Conservation (phyloP, 2,113 vertebrate genomes). For the Litocranius walleri region DNA sequence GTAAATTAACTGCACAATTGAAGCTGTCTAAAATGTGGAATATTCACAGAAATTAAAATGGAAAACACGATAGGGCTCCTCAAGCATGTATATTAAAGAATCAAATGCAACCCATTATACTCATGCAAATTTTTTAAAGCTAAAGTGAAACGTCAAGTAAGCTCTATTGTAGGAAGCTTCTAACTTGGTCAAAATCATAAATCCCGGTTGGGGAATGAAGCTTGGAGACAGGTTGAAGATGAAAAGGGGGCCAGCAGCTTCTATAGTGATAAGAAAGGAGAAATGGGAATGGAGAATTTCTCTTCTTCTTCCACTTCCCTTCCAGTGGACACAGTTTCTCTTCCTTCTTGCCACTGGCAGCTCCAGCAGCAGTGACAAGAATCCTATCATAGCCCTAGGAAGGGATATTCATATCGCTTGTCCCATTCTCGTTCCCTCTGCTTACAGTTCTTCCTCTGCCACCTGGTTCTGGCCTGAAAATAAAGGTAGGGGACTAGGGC, state of each 20-base stretch:
- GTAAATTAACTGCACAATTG: not conserved
- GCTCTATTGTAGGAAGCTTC: not conserved
- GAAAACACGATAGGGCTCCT: not conserved
- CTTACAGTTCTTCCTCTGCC: not conserved
- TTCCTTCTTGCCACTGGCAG: not conserved
- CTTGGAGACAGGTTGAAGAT: not conserved
- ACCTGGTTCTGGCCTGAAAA: not conserved
- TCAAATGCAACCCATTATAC: not conserved
- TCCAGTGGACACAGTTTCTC: not conserved
- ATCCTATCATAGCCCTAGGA: not conserved
- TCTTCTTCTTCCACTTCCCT: not conserved
- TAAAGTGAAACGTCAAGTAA: constrained; percentile 16
- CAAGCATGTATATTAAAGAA: constrained; percentile 7
- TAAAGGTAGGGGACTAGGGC: not conserved
- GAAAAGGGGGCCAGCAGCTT: not conserved
- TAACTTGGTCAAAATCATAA: not conserved
- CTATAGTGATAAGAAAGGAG: not conserved
- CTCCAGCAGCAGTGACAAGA: not conserved
- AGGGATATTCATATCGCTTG: not conserved
- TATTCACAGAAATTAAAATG: constrained; percentile 22
- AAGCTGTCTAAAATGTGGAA: constrained; percentile 1
- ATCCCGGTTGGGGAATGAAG: not conserved
- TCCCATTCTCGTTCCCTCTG: not conserved
- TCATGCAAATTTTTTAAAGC: not conserved
- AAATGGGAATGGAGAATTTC: not conserved